phyloP scores from a whole-genome alignment of 2,888 invertebrate genomes.

The Synanthedon myopaeformis region DNA sequence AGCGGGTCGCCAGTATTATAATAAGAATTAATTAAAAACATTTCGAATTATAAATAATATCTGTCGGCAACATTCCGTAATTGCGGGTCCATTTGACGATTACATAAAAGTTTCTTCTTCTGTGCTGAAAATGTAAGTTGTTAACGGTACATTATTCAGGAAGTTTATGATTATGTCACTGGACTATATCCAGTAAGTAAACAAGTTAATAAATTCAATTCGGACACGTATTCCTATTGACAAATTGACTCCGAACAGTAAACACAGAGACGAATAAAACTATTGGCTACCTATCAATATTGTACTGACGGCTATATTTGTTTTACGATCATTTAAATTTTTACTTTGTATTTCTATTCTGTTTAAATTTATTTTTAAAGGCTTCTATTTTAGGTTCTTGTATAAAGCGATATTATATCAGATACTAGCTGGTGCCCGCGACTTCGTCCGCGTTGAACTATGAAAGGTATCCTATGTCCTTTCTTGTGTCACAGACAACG shows the following conservation, averaged over 20 bases:
- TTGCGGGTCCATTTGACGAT: too few species aligned
- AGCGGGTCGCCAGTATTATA: too few species aligned
- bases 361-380: not conserved
- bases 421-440: too few species aligned
- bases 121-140: not conserved
- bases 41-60: too few species aligned
- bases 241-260: not conserved
- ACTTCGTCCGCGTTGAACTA: too few species aligned
- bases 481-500: too few species aligned
- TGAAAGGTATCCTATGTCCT: too few species aligned
- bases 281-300: not conserved
- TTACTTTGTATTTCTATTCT: not conserved
- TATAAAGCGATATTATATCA: too few species aligned
- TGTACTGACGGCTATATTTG: not conserved
- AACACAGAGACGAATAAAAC: not conserved
- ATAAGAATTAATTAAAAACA: too few species aligned
- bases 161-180: slow-evolving; percentile 29
- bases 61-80: too few species aligned
- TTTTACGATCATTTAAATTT: not conserved
- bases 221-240: not conserved
- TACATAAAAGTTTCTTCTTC: too few species aligned
- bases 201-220: slow-evolving; percentile 45
- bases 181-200: slow-evolving; percentile 28
- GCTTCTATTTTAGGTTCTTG: too few species aligned
- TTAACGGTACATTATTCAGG: slow-evolving; percentile 12